Evolutionary conservation across 2,113 vertebrate genomes (phyloP), one percentile per base, ranked within the genome.

Genomic region (Pedionomus torquatus): DNA sequence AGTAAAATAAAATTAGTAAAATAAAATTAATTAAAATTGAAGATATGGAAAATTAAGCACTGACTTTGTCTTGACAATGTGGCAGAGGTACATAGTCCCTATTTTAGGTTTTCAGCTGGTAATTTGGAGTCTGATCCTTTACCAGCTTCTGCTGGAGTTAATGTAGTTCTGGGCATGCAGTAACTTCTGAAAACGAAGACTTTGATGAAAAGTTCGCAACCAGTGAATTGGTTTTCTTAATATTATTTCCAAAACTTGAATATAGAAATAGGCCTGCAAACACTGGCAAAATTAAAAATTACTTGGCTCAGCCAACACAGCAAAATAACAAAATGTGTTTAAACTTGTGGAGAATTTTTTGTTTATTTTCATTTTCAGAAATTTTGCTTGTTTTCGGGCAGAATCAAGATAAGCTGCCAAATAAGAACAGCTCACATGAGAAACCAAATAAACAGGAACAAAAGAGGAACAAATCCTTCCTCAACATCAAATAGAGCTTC

Each of bases 51-150:
- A 77, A 70, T 20, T 33, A 63, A 81, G n/a, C 0, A 0, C n/a
- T 75, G 28, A 6, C 8, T 15, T 68, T 58, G 31, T 3, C 69
- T 74, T 57, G 37, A 63, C 10, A 51, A 37, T 23, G 9, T 39
- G 11, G 2, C 41, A 2, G 17, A 16, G 21, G 7, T 66, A 41
- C 20, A 11, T 46, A 20, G 14, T 24, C 84, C 0, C 0, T 37
- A 5, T 37, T 72, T 79, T 8, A 30, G 3, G 19, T 86, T 82
- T 80, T 74, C 51, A 55, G 41, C 2, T 60, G 31, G 5, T 66
- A 23, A 31, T 89, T 74, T 44, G 35, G 33, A 74, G 54, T 55
- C 33, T 8, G 3, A 33, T 64, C 39, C 10, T 83, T 82, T 70
- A 37, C 25, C 33, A 66, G 30, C 37, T 77, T 18, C 54, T 92